Evolutionary conservation across 2,888 invertebrate species (phyloP).

Genomic region (Chrysina gloriosa): DNA sequence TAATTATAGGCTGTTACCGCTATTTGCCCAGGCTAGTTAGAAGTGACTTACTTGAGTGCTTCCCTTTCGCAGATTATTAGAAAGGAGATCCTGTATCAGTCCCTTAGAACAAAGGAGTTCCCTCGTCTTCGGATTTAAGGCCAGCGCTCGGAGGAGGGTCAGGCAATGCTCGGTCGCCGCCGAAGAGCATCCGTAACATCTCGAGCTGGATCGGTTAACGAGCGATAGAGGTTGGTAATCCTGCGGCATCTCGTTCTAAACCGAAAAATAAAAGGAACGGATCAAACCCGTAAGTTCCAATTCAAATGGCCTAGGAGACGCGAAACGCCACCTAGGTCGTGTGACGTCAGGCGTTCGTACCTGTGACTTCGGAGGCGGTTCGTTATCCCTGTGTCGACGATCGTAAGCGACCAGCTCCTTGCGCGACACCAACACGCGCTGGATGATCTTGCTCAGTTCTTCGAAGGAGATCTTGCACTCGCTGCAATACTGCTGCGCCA

Average conservation of each 20-base stretch:
- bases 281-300: not conserved
- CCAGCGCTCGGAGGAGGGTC: constrained; percentile 88
- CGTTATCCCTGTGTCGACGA: constrained; percentile 79
- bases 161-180: constrained; percentile 95
- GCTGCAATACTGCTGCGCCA: constrained; percentile 94
- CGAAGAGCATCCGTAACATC: constrained; percentile 89
- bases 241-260: constrained; percentile 26
- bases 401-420: constrained; percentile 93
- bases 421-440: constrained; percentile 91
- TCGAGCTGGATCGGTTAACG: constrained; percentile 37
- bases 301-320: too few species aligned
- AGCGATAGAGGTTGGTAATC: constrained; percentile 36
- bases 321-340: too few species aligned
- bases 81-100: constrained; percentile 88
- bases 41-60: constrained; percentile 75
- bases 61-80: constrained; percentile 89
- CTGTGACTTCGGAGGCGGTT: constrained; percentile 47
- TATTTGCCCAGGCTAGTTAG: too few species aligned
- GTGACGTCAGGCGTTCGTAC: too few species aligned
- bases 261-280: not conserved
- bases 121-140: constrained; percentile 81
- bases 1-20: too few species aligned
- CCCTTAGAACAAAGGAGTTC: constrained; percentile 84
- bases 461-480: constrained; percentile 96
- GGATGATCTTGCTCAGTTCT: constrained; percentile 89